These are phyloP conservation scores for Halcyon senegalensis DNA, from an alignment of 2,113 vertebrate species.

Conservation along the genomic window DNA sequence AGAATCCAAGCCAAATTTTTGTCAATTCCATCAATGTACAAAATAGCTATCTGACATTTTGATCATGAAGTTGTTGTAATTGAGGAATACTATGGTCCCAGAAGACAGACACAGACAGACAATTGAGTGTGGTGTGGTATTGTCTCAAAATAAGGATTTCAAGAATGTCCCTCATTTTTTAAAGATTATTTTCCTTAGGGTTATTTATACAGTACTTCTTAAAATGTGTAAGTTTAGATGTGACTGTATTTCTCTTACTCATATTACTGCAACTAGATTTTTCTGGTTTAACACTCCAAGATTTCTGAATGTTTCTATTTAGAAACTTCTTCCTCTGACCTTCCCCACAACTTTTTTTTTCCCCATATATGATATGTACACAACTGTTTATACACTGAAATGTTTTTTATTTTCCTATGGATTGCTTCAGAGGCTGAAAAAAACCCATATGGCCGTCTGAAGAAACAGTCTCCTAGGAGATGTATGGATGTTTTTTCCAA, in stretches of 20 bases:
- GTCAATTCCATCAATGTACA: background rate
- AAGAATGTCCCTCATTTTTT: background rate
- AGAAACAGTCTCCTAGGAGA: background rate
- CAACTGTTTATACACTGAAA: background rate
- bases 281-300: background rate
- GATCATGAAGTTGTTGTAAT: background rate
- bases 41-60: background rate
- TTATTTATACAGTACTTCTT: background rate
- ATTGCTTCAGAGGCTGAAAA: background rate
- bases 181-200: background rate
- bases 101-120: background rate
- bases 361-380: accelerated
- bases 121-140: background rate
- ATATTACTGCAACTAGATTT: background rate
- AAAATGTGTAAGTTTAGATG: background rate
- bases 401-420: background rate
- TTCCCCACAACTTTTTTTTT: background rate
- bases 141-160: background rate
- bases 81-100: background rate
- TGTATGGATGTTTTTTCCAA: background rate
- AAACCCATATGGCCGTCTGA: background rate
- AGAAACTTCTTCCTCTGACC: background rate
- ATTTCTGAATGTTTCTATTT: background rate
- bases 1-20: background rate
- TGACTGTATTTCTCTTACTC: background rate